Base-by-base conservation (phyloP, 2,113 vertebrate genomes). In the Hylia prasina region DNA sequence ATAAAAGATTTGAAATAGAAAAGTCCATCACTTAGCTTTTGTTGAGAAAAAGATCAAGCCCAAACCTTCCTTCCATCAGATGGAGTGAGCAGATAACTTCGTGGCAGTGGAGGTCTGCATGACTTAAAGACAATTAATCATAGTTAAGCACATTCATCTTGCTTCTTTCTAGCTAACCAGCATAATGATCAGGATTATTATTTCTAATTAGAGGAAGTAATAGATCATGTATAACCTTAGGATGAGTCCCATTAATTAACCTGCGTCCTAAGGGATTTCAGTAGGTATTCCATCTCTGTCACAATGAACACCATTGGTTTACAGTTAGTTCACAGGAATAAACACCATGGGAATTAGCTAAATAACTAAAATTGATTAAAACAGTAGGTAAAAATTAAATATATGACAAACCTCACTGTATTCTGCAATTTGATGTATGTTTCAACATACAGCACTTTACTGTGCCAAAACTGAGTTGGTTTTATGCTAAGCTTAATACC, bases 201-300 rank as follows among this genome's bases (percentile, higher is more conserved):
- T 99, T 99, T 99, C 99, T 99, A 99, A 99, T 99, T 99, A 99
- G 99, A 99, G 99, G 99, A 99, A 99, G 99, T 99, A 99, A 99
- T 99, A 99, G 99, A 99, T 99, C 99, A 99, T 99, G 98, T 98
- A 95, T 98, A 98, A 98, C 98, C 98, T 97, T 98, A 98, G 98
- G 98, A 99, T 98, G 98, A 98, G 98, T 98, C 98, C 99, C 99
- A 98, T 99, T 99, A 99, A 99, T 99, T 99, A 99, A 99, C 98
- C 98, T 96, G 35, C 97, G 93, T 99, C 99, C 98, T 98, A 98
- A 98, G 98, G 98, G 99, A 98, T 97, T 98, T 98, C 96, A 98
- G 98, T 97, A 97, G 98, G 98, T 97, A 98, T 98, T 99, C 98
- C 97, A 98, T 99, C 99, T 99, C 98, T 99, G 99, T 99, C 99